Evolutionary conservation across 2,888 invertebrate genomes (phyloP), one percentile per base, ranked within the genome.

Genomic region (Dilophus febrilis): DNA sequence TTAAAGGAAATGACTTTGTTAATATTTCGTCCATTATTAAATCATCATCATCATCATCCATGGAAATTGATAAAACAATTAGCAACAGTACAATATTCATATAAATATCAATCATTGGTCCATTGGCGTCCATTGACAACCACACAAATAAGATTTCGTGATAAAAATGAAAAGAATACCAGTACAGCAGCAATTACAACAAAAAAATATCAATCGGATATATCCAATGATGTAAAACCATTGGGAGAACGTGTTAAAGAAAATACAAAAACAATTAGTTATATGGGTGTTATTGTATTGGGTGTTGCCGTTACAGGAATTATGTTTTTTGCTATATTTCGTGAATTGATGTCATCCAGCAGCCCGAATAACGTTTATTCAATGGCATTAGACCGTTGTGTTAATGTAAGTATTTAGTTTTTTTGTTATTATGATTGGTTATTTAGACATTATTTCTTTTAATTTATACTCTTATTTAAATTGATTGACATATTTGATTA

Each of bases 321-420:
- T 3, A 75, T 92, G 58, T 79, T 87, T 54, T 92, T 79, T 58
- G 74, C 81, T 38, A 75, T 92, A 42, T 82, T 86, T 50, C 71
- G 74, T 44, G 92, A 92, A 61, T 62, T 94, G 18, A 87, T 92
- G 61, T 90, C 91, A 3, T 76, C 78, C 44, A 79, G 80, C 48
- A 91, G 90, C 58, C 78, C 88, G 0, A 86, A 83, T 59, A 83
- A 76, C 51, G 72, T 91, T 42, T 92, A 88, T 56, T 74, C 78
- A 14, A 71, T 73, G 49, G 84, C 91, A 2, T 65, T 84, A 16
- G 74, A 83, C 43, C 68, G 72, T 49, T 86, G 88, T 52, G 72
- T 74, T 48, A 69, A 77, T 51, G 71, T 71, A 13, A 35, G 28
- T 27, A 19, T 29, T 30, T 6, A 32, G 6, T 4, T 31, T 19